These are phyloP conservation scores for Raja brachyura DNA, from an alignment of 2,113 vertebrate species.

Conservation along the genomic window DNA sequence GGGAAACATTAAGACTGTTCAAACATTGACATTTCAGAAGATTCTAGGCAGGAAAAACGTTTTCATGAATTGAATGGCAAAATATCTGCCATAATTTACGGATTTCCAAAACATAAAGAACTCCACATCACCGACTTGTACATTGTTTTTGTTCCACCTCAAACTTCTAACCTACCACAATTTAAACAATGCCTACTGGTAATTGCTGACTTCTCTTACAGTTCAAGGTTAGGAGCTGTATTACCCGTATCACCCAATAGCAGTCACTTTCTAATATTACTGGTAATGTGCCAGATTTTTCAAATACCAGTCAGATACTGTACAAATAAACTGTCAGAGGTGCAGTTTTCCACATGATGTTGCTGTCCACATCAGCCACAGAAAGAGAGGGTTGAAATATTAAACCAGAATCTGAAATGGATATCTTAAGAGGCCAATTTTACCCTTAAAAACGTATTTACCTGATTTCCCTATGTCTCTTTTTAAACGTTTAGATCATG, in stretches of 20 bases:
- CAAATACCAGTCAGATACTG: neutral
- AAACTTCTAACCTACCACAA: neutral
- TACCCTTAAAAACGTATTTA: neutral
- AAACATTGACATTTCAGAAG: neutral
- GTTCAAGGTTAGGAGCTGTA: neutral
- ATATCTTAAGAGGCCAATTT: neutral
- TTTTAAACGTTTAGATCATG: slow-evolving; percentile 16
- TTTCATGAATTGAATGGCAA: neutral
- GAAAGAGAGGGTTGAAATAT: neutral
- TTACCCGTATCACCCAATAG: neutral
- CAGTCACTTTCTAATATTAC: neutral
- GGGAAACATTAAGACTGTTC: neutral
- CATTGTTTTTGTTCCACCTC: neutral
- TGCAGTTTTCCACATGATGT: neutral
- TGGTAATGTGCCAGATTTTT: neutral
- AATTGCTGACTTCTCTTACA: neutral
- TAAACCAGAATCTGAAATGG: neutral
- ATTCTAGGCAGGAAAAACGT: neutral
- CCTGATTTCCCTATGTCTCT: neutral
- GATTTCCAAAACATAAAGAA: neutral
- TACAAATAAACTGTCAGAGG: neutral
- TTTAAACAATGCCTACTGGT: neutral
- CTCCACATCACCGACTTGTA: neutral
- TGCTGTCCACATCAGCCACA: neutral
- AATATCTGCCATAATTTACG: neutral